phyloP scores from a whole-genome alignment of 2,888 invertebrate genomes.

The Lepidocyrtoides sp. region DNA sequence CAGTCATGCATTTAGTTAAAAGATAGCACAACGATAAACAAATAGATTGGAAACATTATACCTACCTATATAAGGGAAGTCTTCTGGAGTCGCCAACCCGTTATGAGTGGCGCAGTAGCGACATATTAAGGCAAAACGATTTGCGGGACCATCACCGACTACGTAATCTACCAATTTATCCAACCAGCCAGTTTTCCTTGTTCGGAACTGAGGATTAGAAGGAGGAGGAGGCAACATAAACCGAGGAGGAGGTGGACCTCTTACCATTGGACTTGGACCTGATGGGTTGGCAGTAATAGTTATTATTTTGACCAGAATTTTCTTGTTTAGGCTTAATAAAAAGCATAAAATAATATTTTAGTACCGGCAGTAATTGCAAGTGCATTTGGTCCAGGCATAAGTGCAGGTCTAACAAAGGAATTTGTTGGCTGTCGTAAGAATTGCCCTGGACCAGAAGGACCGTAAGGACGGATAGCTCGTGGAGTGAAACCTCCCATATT shows the following conservation, averaged over 20 bases:
- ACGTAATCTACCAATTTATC: constrained; percentile 97
- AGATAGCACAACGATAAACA: no score
- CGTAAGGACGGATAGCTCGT: constrained; percentile 74
- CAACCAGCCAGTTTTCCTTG: constrained; percentile 86
- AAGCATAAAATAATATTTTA: background rate
- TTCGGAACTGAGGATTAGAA: constrained; percentile 79
- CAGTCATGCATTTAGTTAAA: no score
- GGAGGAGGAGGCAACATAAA: constrained; percentile 84
- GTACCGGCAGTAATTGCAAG: background rate
- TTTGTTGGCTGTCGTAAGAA: constrained; percentile 80
- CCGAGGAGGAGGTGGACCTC: constrained; percentile 71
- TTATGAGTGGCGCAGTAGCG: constrained; percentile 96
- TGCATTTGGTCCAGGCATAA: constrained; percentile 6
- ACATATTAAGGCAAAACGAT: constrained; percentile 98
- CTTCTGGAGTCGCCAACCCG: constrained; percentile 93
- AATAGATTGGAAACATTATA: no score
- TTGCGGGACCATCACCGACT: constrained; percentile 97
- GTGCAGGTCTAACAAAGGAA: constrained; percentile 62
- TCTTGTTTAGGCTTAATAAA: no score
- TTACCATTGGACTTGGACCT: constrained; percentile 41
- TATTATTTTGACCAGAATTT: background rate
- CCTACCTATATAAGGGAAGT: constrained; percentile 90
- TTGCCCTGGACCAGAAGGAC: constrained; percentile 60
- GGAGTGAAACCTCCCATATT: constrained; percentile 66
- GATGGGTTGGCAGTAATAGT: background rate